Evolutionary conservation across 1,140 invertebrate genomes (phyloP), one percentile per base, ranked within the genome.

Genomic region (Ephestia elutella): DNA sequence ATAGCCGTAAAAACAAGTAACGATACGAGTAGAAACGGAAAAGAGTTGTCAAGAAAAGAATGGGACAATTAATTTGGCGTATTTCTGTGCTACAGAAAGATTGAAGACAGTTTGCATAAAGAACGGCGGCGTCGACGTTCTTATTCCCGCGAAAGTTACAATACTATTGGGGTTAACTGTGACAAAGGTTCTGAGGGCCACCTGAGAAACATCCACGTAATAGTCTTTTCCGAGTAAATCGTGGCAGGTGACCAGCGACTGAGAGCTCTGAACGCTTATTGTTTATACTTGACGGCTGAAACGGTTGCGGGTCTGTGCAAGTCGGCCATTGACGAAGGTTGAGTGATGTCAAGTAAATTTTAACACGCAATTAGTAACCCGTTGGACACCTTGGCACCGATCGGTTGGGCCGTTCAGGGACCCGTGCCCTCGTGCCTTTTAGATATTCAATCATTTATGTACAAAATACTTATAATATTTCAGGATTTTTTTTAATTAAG

Each of bases 331-430:
- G 63, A 61, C 63, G 78, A 85, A 85, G 80, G 84, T 80, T 85
- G 73, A 79, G 65, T 71, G 79, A 81, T 77, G 82, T 84, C 81
- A 80, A 80, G 81, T 86, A 77, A 87, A 86, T 79, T 87, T 83
- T 86, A 84, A 82, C 81, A 87, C 80, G 82, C 80, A 82, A 87
- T 86, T 86, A 81, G 76, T 78, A 80, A 78, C 62, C 69, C 66
- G 66, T 63, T 73, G 72, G 70, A 79, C 71, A 78, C 82, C 78
- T 86, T 87, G 81, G 77, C 82, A 84, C 79, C 70, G 68, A 82
- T 86, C 73, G 65, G 59, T 64, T 67, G 66, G 62, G 56, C 70
- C 68, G 66, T 71, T 78, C 68, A 78, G 65, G 71, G 71, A 75
- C 73, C 59, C 50, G 21, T 25, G 66, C 20, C 59, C 55, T 64